Conservation (phyloP, 2,113 vertebrate genomes). For the Dendropsophus ebraccatus region DNA sequence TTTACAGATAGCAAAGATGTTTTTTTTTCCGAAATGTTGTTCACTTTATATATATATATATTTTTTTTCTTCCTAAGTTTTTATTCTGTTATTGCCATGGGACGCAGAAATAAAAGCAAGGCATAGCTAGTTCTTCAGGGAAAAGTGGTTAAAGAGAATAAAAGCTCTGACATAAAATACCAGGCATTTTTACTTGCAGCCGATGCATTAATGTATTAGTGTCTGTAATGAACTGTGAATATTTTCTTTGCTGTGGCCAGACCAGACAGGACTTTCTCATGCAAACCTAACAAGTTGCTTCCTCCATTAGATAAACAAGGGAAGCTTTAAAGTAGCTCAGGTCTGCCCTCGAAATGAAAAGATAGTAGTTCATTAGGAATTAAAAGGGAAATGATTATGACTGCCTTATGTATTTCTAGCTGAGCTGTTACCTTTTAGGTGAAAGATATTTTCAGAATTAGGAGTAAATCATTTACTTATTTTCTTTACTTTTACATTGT, state of each 20-base stretch:
- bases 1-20: background rate
- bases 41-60: background rate
- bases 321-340: slow-evolving; percentile 29
- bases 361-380: background rate
- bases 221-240: slow-evolving; percentile 57
- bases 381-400: background rate
- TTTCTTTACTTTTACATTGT: background rate
- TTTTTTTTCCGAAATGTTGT: background rate
- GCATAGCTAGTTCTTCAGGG: background rate
- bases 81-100: background rate
- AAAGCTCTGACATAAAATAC: slow-evolving; percentile 36
- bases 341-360: slow-evolving; percentile 3
- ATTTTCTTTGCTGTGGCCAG: slow-evolving; percentile 49
- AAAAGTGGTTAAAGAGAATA: slow-evolving; percentile 31
- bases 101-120: background rate
- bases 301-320: slow-evolving; percentile 12
- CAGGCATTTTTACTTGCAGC: slow-evolving; percentile 52
- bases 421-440: background rate
- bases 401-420: background rate
- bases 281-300: slow-evolving; percentile 40
- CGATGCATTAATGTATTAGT: slow-evolving; percentile 52
- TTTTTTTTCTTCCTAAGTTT: background rate
- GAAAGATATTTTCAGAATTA: background rate
- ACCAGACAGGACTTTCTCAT: slow-evolving; percentile 49
- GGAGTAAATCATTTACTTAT: background rate